Conservation (phyloP, 2,113 vertebrate species). For the Rhinogobius similis region DNA sequence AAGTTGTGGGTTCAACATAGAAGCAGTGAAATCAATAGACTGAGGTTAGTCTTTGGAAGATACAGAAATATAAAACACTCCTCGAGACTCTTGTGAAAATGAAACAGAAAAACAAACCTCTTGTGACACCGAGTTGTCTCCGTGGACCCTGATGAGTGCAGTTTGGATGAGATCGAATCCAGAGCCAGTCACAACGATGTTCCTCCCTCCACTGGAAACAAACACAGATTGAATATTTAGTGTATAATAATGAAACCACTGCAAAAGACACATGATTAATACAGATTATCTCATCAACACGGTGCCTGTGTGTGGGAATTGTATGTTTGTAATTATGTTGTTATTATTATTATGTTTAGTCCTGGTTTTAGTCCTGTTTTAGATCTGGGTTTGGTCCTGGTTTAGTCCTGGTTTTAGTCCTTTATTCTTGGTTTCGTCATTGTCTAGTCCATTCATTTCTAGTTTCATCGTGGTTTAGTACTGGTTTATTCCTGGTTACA, state of each 20-base stretch:
- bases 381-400: not conserved
- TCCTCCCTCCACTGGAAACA: constrained; percentile 87
- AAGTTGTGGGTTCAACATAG: constrained; percentile 22
- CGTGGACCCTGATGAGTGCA: constrained; percentile 78
- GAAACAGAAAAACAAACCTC: constrained; percentile 43
- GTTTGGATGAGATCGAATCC: constrained; percentile 89
- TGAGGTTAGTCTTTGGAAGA: not conserved
- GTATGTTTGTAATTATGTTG: too few relatives aligned
- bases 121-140: constrained; percentile 27
- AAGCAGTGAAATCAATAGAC: constrained; percentile 28
- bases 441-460: not conserved
- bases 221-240: not conserved
- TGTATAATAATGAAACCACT: not conserved
- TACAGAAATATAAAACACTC: constrained; percentile 6
- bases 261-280: too few relatives aligned
- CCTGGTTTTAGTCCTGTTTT: not conserved
- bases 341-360: too few relatives aligned
- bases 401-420: not conserved
- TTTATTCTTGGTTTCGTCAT: not conserved
- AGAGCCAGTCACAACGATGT: constrained; percentile 84
- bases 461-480: not conserved
- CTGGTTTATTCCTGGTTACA: not conserved
- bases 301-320: too few relatives aligned
- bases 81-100: not conserved
- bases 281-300: too few relatives aligned